These are phyloP conservation scores for Diarsia rubi DNA, from an alignment of 2,888 invertebrate species.

Conservation along the genomic window DNA sequence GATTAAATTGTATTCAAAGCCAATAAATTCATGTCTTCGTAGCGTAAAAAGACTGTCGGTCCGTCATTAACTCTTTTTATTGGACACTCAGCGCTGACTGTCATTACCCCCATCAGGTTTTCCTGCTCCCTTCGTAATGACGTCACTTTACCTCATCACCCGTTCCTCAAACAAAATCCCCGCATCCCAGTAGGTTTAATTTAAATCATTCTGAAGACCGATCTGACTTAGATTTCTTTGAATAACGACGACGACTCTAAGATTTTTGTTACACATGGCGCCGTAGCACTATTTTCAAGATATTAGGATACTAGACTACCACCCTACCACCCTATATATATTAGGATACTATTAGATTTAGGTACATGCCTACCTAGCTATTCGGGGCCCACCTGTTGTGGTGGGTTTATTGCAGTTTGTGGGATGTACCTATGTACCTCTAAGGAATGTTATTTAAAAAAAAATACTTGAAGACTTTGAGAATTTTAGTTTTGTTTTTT, in stretches of 20 bases:
- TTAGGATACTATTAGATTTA: too few species aligned
- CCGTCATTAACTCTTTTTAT: slow-evolving; percentile 57
- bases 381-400: too few species aligned
- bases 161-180: slow-evolving; percentile 3
- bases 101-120: slow-evolving; percentile 53
- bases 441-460: background rate
- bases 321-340: too few species aligned
- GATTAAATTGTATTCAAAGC: slow-evolving; percentile 43
- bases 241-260: too few species aligned
- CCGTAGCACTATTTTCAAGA: too few species aligned
- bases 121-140: slow-evolving; percentile 42
- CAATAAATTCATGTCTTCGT: slow-evolving; percentile 29
- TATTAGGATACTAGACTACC: too few species aligned
- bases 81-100: slow-evolving; percentile 38
- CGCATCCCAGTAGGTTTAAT: background rate
- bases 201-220: background rate
- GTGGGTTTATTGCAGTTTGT: too few species aligned
- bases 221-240: background rate
- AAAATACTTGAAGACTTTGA: background rate
- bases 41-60: slow-evolving; percentile 23
- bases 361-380: too few species aligned
- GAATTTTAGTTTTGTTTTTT: background rate
- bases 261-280: too few species aligned
- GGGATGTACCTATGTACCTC: too few species aligned
- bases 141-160: slow-evolving; percentile 50